Evolutionary conservation across 1,140 invertebrate genomes (phyloP), one percentile per base, ranked within the genome.

Genomic region (Bombus balteatus): DNA sequence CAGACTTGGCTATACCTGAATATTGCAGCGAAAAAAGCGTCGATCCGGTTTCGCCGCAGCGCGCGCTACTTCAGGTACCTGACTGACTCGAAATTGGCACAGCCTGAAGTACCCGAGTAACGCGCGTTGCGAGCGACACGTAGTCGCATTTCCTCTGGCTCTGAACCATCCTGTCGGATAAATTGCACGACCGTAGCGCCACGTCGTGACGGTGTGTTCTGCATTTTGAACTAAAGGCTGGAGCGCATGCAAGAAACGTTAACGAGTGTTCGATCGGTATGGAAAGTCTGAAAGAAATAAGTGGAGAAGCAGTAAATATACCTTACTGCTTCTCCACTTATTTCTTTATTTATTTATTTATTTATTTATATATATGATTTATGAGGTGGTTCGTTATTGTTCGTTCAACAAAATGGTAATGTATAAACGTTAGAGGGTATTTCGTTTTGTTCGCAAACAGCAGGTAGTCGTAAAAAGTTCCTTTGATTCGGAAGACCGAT

Each of bases 51-150:
- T 86, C 87, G 88, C 92, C 96, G 96, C 97, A 95, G 95, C 98
- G 98, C 98, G 98, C 98, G 98, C 98, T 98, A 98, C 98, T 98
- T 98, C 98, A 98, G 98, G 98, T 98, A 98, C 98, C 98, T 98
- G 98, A 98, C 98, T 98, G 94, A 93, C 94, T 93, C 90, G 89
- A 89, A 93, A 87, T 71, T 80, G 84, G 71, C 95, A 96, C 96
- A 96, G 96, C 96, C 96, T 96, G 93, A 96, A 97, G 97, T 96
- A 97, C 96, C 97, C 96, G 96, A 96, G 97, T 97, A 97, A 96
- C 97, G 95, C 97, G 96, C 95, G 96, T 95, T 95, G 96, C 94
- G 94, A 96, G 95, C 71, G 89, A 87, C 90, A 88, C 79, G 72
- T 85, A 70, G 41, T 39, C 37, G 57, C 81, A 18, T 47, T 43